These are phyloP conservation scores for Mimas tiliae DNA, from an alignment of 2,888 invertebrate genomes.

Conservation along the genomic window DNA sequence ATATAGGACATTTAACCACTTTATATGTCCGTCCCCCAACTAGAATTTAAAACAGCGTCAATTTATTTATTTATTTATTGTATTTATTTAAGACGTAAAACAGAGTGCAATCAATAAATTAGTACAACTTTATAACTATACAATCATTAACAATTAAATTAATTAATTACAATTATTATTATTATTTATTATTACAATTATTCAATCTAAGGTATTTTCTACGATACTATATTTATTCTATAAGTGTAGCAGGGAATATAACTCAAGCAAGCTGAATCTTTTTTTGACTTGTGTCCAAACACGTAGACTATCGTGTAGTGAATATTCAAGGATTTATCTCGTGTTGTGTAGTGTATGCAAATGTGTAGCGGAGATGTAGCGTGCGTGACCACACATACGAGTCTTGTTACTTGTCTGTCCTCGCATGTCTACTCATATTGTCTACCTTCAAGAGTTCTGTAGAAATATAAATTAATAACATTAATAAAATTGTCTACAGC, in stretches of 20 bases:
- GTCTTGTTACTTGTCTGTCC: not conserved
- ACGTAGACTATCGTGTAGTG: conserved; percentile 8
- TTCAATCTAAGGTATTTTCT: no score
- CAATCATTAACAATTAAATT: no score
- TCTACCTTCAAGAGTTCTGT: not conserved
- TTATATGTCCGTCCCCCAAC: not conserved
- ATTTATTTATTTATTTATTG: not conserved
- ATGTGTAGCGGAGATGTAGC: not conserved
- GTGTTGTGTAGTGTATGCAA: conserved; percentile 23
- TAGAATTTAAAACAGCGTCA: not conserved
- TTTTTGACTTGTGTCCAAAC: not conserved
- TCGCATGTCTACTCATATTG: not conserved
- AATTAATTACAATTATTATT: no score
- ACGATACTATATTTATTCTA: no score
- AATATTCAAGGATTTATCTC: conserved; percentile 23
- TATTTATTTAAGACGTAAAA: no score
- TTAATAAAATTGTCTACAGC: no score
- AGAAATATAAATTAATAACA: not conserved
- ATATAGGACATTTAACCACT: no score
- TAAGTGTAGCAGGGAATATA: not conserved
- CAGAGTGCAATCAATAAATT: no score
- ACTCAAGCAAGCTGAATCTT: not conserved
- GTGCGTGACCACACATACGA: conserved; percentile 25
- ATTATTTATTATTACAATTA: no score
- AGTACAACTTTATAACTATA: no score